Percentiles rank a stretch among this genome's conserved stretches.
Conservation (phyloP, 2,113 vertebrate genomes). For the Ciconia stormi region DNA sequence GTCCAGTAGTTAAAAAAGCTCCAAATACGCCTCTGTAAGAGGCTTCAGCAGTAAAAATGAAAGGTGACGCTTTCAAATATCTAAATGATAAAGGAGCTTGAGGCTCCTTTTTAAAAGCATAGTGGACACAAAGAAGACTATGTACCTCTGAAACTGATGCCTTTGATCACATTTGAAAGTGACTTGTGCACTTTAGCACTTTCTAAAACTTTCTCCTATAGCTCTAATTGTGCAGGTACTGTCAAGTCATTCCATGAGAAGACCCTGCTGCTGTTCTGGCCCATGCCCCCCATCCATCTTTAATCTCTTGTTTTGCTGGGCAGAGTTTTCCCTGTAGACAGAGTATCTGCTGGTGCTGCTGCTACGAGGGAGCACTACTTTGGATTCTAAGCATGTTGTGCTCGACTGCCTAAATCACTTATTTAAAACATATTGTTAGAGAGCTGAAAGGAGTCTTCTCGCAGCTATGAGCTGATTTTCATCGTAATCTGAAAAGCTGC, state of each 20-base stretch:
- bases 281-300: neutral
- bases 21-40: neutral
- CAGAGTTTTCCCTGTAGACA: conserved; percentile 1
- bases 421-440: neutral
- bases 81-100: neutral
- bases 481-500: neutral
- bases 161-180: conserved; percentile 42
- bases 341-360: neutral
- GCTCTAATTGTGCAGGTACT: neutral
- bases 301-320: conserved; percentile 37
- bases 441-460: neutral
- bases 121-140: neutral
- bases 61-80: neutral
- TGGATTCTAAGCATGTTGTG: neutral
- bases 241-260: conserved; percentile 43
- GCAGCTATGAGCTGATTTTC: neutral
- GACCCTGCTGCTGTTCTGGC: neutral
- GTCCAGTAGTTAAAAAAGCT: neutral
- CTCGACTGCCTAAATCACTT: neutral
- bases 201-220: conserved; percentile 10
- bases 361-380: neutral
- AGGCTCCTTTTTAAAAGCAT: neutral
- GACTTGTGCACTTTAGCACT: conserved; percentile 9
- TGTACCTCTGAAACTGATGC: neutral
- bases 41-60: conserved; percentile 31